Evolutionary conservation across 2,797 vertebrate species (phyloP), one percentile per base, ranked within the genome.

Genomic region (Scomberomorus guttatus): DNA sequence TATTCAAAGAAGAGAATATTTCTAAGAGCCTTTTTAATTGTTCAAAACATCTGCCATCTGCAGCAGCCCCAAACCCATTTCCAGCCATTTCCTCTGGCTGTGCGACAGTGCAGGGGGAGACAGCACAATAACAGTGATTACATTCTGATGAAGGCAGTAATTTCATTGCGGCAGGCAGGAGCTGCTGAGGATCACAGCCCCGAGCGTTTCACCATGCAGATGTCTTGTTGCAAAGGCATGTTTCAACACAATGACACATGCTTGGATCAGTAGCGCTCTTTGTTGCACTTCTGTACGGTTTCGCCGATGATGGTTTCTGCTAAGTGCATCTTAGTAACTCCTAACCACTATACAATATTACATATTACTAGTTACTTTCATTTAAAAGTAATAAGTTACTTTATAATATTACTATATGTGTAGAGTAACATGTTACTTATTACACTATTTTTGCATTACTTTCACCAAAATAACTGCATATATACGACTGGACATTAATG

Each of bases 91-190:
- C 72, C 86, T 84, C 57, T 63, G 61, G 81, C 44, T 72, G 60
- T 67, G 79, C 82, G 75, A 85, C 63, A 81, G 84, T 27, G 62
- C 3, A 50, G 34, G 25, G 46, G 52, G 70, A 87, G 73, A 71
- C 59, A 1, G 64, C 75, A 85, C 84, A 92, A 90, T 90, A 86
- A 80, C 85, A 84, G 83, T 87, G 87, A 90, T 92, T 89, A 90
- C 81, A 24, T 69, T 80, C 71, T 75, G 86, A 92, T 86, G 76
- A 84, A 81, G 81, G 65, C 63, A 59, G 76, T 88, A 46, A 85
- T 92, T 90, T 83, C 27, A 76, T 63, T 72, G 71, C 51, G 17
- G 51, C 12, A 48, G 79, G 57, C 72, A 48, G 64, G 50, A 52
- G 62, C 66, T 42, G 50, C 6, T 42, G 44, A 46, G 25, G 37